A percentile compares a stretch with the other conserved stretches of the same genome.
phyloP scores from a whole-genome alignment of 2,113 vertebrate genomes.

The Semnornis frantzii region DNA sequence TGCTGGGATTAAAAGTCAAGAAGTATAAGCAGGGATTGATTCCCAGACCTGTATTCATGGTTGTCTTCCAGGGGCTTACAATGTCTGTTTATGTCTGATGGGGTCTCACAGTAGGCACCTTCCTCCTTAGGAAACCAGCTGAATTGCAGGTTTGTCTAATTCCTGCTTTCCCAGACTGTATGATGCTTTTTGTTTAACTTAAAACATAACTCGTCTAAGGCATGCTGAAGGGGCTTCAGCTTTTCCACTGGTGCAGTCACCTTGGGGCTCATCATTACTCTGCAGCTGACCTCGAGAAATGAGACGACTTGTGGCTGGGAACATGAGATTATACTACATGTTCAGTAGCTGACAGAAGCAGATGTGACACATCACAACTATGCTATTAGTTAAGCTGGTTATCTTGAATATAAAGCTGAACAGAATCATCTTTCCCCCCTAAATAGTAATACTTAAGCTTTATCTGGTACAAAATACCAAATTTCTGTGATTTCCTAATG shows the following conservation, averaged over 20 bases:
- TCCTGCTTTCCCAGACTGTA: background rate
- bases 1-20: background rate
- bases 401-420: background rate
- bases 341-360: background rate
- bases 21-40: background rate
- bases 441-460: background rate
- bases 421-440: background rate
- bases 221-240: background rate
- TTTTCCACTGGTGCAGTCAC: background rate
- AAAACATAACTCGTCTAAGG: background rate
- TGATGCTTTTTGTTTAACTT: background rate
- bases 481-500: background rate
- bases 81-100: background rate
- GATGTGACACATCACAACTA: background rate
- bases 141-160: constrained; percentile 23
- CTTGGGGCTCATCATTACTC: background rate
- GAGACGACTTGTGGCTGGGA: background rate
- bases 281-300: background rate
- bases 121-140: constrained; percentile 9
- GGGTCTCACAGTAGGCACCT: background rate
- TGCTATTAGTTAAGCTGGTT: background rate
- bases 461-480: background rate
- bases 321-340: background rate
- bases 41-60: background rate
- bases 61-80: background rate